Evolutionary conservation across 2,888 invertebrate genomes (phyloP), one percentile per base, ranked within the genome.

Genomic region (Hyalella azteca): DNA sequence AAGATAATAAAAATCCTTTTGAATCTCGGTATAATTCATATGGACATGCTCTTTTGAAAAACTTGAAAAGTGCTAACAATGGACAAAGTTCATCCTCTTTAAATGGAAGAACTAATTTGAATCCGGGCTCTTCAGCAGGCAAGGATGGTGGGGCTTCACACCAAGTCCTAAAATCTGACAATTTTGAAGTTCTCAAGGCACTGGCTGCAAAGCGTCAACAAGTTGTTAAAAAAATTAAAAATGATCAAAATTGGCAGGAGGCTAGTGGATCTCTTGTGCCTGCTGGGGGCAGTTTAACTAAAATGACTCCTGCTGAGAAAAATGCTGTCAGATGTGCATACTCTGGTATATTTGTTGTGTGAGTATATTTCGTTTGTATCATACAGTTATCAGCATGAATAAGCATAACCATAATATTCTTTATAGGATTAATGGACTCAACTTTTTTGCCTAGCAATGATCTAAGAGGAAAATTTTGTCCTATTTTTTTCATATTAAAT

Each of bases 1-100:
- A 95, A 87, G 93, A 93, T 85, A 91, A 91, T 83, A 90, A 92
- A 86, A 92, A 93, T 88, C 91, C 93, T n/a, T 83, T 85, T 79
- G 91, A 93, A 86, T 90, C 91, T 85, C 92, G 92, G 85, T 94
- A 94, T 86, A 92, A 91, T 86, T 91, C 92, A 81, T 93, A 90
- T 86, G 95, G 95, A 0, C 89, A 90, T 79, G 90, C 91, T 80
- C 85, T 86, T 9, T 85, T 85, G 76, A 94, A 92, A 86, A 95
- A 94, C 0, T 86, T 94, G 15, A 80, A 82, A 13, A 81, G 82
- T 75, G 3, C 78, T 66, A 29, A 54, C 2, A 54, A 39, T 36
- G 19, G 4, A 11, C 36, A 66, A 2, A 22, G 13, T 36, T 36
- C 66, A 32, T n/a, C n/a, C n/a, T n/a, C n/a, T n/a, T n/a, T n/a